Base-by-base conservation (phyloP, 2,888 invertebrate genomes). In the Eilema caniola region DNA sequence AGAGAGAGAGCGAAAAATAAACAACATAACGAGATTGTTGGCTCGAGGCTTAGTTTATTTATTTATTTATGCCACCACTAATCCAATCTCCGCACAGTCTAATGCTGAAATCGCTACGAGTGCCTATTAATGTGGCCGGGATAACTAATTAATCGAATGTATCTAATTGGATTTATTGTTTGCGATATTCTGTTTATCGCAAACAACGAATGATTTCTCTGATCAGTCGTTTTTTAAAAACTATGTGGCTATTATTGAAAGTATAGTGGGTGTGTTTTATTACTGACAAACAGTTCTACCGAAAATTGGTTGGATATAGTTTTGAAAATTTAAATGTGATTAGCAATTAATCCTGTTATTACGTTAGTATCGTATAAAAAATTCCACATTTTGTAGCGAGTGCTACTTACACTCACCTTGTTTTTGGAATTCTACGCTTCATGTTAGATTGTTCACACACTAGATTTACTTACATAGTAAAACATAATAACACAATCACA, bases 21-120 rank as follows among this genome's bases (percentile, higher is more conserved):
- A 77, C 71, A 69, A 75, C 66, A 63, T 61, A 70, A 74, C 62
- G 62, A 65, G 37, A 67, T 69, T 66, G 73, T 70, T 12, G 67
- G 31, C 62, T 14, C 31, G 53, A 31, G 53, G 62, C 62, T 73
- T 66, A 73, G 74, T 73, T 76, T 61, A 25, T 59, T 81, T 71
- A 79, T 81, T 80, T 75, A 77, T 79, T 80, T 77, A 79, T 81
- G 72, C 69, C 60, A 61, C 69, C 67, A 68, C 70, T 79, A 79
- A 77, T 75, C 77, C 75, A 75, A 73, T 77, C 72, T 77, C 59
- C 68, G 72, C 75, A 71, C 72, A 71, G 73, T 75, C 72, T 71
- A 75, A 80, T 81, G 75, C 75, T 77, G 75, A 79, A 79, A 79
- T 75, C 77, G 73, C 70, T 73, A 73, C 73, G 64, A 79, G 59